Conservation (phyloP, 2,113 vertebrate genomes). For the Ammospiza nelsoni region DNA sequence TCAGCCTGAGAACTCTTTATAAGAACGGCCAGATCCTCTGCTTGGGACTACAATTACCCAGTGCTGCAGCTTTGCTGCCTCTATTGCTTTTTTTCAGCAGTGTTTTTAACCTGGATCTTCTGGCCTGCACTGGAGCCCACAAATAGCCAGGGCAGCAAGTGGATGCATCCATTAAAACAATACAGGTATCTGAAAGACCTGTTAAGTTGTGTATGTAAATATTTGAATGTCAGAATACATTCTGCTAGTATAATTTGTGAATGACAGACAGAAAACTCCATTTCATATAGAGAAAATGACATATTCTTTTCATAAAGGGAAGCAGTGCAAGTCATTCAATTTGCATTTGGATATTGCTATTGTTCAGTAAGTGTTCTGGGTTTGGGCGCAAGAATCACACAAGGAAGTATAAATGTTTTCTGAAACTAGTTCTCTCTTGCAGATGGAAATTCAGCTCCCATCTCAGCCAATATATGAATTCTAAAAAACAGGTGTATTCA, state of each 20-base stretch:
- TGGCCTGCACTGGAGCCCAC: background rate
- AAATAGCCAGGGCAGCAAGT: background rate
- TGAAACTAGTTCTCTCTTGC: background rate
- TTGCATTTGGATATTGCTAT: conserved; percentile 11
- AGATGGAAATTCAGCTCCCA: background rate
- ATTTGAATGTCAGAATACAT: background rate
- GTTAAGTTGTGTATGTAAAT: background rate
- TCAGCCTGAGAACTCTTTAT: background rate
- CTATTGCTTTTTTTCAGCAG: background rate
- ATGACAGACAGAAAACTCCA: background rate
- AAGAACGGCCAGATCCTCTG: background rate
- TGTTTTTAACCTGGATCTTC: background rate
- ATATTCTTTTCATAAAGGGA: background rate
- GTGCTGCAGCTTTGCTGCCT: background rate
- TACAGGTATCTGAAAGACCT: background rate
- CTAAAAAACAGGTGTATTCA: background rate
- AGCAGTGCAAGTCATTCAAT: background rate
- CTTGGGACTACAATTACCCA: background rate
- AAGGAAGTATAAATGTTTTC: background rate
- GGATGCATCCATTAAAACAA: background rate
- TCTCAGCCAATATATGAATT: background rate
- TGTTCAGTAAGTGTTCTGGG: background rate
- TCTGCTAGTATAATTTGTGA: background rate
- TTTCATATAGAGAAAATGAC: background rate
- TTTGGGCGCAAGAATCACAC: background rate